Percentiles rank a stretch among this genome's conserved stretches.
Evolutionary conservation across 2,797 vertebrate species (phyloP).

Genomic region (Notolepis coatsorum): DNA sequence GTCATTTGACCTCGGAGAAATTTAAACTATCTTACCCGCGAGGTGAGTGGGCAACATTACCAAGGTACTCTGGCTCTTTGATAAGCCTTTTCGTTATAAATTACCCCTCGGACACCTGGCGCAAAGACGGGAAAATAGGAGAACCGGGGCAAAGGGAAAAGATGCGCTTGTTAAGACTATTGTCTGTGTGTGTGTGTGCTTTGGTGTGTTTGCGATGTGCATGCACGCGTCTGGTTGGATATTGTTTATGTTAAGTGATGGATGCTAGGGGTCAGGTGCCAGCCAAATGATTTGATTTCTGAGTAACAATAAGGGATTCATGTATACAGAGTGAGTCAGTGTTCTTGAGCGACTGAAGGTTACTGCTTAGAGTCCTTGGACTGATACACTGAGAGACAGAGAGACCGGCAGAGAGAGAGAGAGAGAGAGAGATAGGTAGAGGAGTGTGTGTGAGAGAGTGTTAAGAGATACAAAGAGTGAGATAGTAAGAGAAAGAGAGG

Average conservation of each 20-base stretch:
- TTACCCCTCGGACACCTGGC: conserved; percentile 22
- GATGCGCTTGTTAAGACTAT: conserved; percentile 28
- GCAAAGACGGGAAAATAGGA: conserved; percentile 27
- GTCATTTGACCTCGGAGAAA: conserved; percentile 67
- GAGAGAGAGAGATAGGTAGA: background rate
- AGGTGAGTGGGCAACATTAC: conserved; percentile 59
- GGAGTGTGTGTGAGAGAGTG: background rate
- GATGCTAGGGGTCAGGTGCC: conserved; percentile 42
- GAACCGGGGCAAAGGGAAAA: conserved; percentile 21
- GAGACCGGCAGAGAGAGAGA: background rate
- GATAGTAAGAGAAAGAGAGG: background rate
- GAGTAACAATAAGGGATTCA: conserved; percentile 67
- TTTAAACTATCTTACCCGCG: conserved; percentile 49
- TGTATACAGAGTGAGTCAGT: conserved; percentile 69
- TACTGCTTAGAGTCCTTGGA: conserved; percentile 58
- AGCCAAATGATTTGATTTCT: conserved; percentile 70
- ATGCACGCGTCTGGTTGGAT: conserved; percentile 23
- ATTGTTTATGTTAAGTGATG: conserved; percentile 24
- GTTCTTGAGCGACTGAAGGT: conserved; percentile 72
- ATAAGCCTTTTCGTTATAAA: conserved; percentile 62
- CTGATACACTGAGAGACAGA: conserved; percentile 51
- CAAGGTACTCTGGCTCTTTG: conserved; percentile 25
- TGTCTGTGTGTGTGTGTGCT: conserved; percentile 22
- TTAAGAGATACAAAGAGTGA: background rate
- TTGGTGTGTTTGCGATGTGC: conserved; percentile 15